These are phyloP conservation scores for Petrosia ficiformis DNA, from an alignment of 37 sponge, comb jelly and placozoan genomes.

Conservation along the genomic window DNA sequence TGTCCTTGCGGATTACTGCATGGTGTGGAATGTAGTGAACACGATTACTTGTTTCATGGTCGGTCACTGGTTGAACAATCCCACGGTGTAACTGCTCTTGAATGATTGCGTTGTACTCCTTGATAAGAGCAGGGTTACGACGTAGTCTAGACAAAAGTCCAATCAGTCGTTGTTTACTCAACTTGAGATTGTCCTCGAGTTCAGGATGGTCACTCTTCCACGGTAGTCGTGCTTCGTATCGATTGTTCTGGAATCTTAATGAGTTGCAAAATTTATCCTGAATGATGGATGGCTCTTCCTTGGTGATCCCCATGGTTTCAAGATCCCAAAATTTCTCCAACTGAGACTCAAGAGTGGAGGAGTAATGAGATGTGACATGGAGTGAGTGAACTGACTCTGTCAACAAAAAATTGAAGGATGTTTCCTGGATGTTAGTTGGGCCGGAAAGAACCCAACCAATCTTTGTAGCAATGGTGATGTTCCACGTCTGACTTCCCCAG, in stretches of 20 bases:
- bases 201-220: slow-evolving; percentile 27
- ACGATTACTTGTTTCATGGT: not conserved
- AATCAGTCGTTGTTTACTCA: slow-evolving; percentile 11
- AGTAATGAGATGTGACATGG: not conserved
- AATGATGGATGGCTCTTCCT: slow-evolving; percentile 9
- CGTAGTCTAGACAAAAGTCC: slow-evolving; percentile 12
- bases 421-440: not conserved
- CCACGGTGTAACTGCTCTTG: slow-evolving; percentile 19
- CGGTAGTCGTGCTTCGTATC: slow-evolving; percentile 35
- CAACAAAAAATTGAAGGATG: not conserved
- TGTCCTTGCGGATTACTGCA: slow-evolving; percentile 10
- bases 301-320: slow-evolving; percentile 12
- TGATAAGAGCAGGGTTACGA: slow-evolving; percentile 12
- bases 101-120: slow-evolving; percentile 12
- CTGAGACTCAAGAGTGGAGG: slow-evolving; percentile 9
- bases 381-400: slow-evolving; percentile 19
- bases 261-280: slow-evolving; percentile 18
- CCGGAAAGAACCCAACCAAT: slow-evolving; percentile 41
- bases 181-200: slow-evolving; percentile 11
- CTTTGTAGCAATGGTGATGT: slow-evolving; percentile 29
- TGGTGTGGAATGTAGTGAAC: slow-evolving; percentile 17
- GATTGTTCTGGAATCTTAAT: slow-evolving; percentile 4
- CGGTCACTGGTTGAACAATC: not conserved
- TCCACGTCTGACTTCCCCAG: slow-evolving; percentile 28
- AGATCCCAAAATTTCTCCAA: slow-evolving; percentile 18